Evolutionary conservation across 2,797 vertebrate genomes (phyloP), one percentile per base, ranked within the genome.

Genomic region (Antennarius maculatus): DNA sequence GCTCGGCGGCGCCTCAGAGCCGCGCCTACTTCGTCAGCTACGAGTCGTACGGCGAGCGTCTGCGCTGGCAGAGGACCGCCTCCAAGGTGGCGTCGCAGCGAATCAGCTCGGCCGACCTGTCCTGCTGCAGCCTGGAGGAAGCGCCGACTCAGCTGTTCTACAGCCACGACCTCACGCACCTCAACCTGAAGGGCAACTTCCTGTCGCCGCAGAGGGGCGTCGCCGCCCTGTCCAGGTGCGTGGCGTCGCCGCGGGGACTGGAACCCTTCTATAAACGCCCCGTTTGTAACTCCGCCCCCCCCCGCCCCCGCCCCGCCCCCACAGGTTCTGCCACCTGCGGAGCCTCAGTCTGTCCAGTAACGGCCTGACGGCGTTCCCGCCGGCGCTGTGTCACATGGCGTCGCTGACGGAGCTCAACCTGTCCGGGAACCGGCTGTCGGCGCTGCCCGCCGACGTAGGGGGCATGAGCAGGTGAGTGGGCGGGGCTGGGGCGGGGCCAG

Each of bases 21-120:
- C 97, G 98, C 92, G 98, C 95, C n/a, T 99, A 99, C 91, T 97
- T 96, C 89, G 91, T 99, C 87, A 97, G 96, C 91, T 98, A 96
- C 0, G 95, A 97, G 80, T 97, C 95, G 10, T 99, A 97, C 91
- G 95, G 96, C 0, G 97, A 99, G 72, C 95, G 97, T 85, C 93
- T 99, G 57, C 93, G 95, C 67, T 99, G 97, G 97, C 95, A 97
- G 66, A 86, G 97, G 58, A 96, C 95, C 39, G 97, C 97, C 18
- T 95, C 97, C 11, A 98, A 99, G 96, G 97, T 94, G 71, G 96
- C 94, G 17, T 98, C 97, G n/a, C 97, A 99, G 73, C 95, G 97
- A 63, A 96, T 98, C 86, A 97, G 95, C 89, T 99, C 97, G 0
- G 96, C 98, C 66, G 97, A 99, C 88, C 94, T 99, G 84, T 99